These are phyloP conservation scores for Drosophila littoralis DNA, from an alignment of 1,140 invertebrate species.

Conservation along the genomic window DNA sequence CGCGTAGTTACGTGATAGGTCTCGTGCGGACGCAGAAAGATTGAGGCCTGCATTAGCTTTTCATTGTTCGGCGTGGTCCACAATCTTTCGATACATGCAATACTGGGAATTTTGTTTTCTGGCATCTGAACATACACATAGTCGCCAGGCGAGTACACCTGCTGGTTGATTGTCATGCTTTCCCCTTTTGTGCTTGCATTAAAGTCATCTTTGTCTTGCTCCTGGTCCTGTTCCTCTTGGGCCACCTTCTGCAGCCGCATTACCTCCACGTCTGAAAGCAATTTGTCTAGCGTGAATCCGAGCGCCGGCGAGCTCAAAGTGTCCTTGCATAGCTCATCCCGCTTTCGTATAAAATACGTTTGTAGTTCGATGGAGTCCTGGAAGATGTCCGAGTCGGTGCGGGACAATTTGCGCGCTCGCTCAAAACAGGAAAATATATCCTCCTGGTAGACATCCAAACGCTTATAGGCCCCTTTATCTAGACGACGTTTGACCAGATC, in stretches of 20 bases:
- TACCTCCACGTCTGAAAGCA: conserved; percentile 90
- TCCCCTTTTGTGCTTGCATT: conserved; percentile 68
- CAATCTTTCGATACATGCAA: conserved; percentile 94
- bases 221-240: conserved; percentile 92
- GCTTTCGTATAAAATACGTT: conserved; percentile 93
- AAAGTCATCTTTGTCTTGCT: conserved; percentile 80
- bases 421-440: conserved; percentile 98
- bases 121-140: conserved; percentile 79
- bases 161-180: conserved; percentile 83
- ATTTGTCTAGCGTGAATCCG: conserved; percentile 90
- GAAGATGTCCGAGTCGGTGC: conserved; percentile 94
- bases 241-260: conserved; percentile 91
- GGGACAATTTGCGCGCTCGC: conserved; percentile 92
- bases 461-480: conserved; percentile 94
- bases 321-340: conserved; percentile 90
- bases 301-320: conserved; percentile 94
- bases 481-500: conserved; percentile 94
- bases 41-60: conserved; percentile 95
- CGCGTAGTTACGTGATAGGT: conserved; percentile 97
- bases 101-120: conserved; percentile 88
- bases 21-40: conserved; percentile 91
- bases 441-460: conserved; percentile 97
- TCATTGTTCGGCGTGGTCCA: conserved; percentile 93
- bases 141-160: conserved; percentile 81
- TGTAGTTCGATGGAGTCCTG: conserved; percentile 98